Base-by-base conservation (phyloP, 2,797 vertebrate genomes). In the Hippocampus kuda region DNA sequence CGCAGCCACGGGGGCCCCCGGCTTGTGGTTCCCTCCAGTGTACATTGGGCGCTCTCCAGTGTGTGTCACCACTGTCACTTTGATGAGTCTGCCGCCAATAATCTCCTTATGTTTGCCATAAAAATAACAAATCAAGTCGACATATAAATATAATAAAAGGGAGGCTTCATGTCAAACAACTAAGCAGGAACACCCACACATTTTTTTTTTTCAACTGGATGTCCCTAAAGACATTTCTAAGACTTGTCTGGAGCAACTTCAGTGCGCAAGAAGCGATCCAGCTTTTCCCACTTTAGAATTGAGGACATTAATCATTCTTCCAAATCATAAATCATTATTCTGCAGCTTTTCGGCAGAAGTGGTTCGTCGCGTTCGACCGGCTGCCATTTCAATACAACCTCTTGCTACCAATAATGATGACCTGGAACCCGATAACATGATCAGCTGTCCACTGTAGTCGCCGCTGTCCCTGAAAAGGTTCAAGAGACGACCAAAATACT, bases 1-100 rank as follows among this genome's bases (percentile, higher is more conserved):
- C 88, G 75, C 87, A 88, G 67, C 75, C 22, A 74, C 75, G 73
- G 75, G 81, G 82, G 53, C n/a, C 56, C 61, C 81, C 81, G 69
- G 72, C 72, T 38, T 75, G 85, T 42, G 82, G 86, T 80, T 71
- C 44, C 38, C 30, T 15, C 48, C 7, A 66, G 75, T 75, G 78
- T 72, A 66, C 75, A 75, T 77, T 77, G 72, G 79, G 74, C 53
- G 69, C 75, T 66, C 48, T 48, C 64, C 65, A 71, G 59, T 71
- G 76, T 75, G 79, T 88, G 83, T 88, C 85, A 82, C 81, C 66
- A 16, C 76, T 88, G 88, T 86, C 85, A 85, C 79, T 85, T 77
- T 85, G 74, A 85, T 78, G 81, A 2, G 49, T 67, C 65, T 74
- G 76, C 67, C 65, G 75, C 69, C 83, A 82, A 83, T 78, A 80